These are phyloP conservation scores for Troides aeacus DNA, from an alignment of 2,888 invertebrate genomes.

Conservation along the genomic window DNA sequence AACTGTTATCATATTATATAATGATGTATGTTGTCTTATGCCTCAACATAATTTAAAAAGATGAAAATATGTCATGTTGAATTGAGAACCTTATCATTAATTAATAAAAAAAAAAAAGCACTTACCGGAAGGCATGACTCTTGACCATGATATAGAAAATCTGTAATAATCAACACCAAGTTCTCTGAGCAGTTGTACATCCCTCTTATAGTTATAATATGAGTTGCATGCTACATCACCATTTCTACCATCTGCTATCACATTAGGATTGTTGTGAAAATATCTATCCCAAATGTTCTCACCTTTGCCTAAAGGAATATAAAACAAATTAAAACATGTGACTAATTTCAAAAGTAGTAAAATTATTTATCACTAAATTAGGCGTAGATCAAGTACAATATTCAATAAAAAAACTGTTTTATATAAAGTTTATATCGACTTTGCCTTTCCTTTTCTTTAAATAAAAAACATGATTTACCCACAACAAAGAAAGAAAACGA, in stretches of 20 bases:
- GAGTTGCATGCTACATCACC: slow-evolving; percentile 84
- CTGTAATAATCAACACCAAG: slow-evolving; percentile 75
- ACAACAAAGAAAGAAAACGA: too few species aligned
- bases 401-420: too few species aligned
- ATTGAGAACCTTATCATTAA: too few species aligned
- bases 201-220: slow-evolving; percentile 80
- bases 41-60: too few species aligned
- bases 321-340: too few species aligned
- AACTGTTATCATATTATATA: too few species aligned
- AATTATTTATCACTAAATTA: neutral
- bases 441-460: too few species aligned
- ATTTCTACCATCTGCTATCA: slow-evolving; percentile 58
- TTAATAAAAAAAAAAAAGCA: neutral
- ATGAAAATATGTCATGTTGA: too few species aligned
- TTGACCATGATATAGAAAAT: slow-evolving; percentile 81
- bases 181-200: slow-evolving; percentile 69
- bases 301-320: slow-evolving; percentile 73
- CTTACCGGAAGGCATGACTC: slow-evolving; percentile 60
- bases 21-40: too few species aligned
- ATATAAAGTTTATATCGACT: too few species aligned
- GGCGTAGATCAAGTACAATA: too few species aligned
- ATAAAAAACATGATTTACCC: too few species aligned
- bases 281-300: slow-evolving; percentile 81
- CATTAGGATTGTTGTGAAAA: slow-evolving; percentile 53
- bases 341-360: neutral